phyloP scores from a whole-genome alignment of 2,797 vertebrate species.

The Taeniopygia guttata region DNA sequence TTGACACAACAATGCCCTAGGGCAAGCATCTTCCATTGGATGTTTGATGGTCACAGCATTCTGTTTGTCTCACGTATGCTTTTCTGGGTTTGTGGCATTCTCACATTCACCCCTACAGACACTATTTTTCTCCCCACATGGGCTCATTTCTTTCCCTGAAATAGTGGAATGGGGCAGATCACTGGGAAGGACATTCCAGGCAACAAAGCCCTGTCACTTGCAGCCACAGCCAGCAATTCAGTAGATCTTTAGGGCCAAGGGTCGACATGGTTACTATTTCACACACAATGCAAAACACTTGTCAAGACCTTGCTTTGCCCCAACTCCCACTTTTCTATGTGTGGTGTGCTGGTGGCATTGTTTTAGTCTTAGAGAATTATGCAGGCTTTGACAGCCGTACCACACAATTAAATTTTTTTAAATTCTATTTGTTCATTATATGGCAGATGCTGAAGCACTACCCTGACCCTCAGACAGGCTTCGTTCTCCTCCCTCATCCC shows the following conservation, averaged over 20 bases:
- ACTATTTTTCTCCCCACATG: accelerated
- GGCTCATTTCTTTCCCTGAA: background rate
- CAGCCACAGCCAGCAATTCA: background rate
- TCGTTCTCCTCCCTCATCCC: background rate
- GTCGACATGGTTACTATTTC: background rate
- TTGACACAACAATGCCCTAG: background rate
- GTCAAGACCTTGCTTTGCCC: background rate
- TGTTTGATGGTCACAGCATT: background rate
- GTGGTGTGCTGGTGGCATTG: background rate
- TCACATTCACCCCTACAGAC: background rate
- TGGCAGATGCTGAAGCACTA: background rate
- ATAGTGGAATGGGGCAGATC: background rate
- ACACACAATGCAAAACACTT: background rate
- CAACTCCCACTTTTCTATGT: background rate
- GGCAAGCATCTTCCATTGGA: background rate
- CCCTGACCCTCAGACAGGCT: background rate
- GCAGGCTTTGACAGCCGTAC: background rate
- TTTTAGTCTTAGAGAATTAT: background rate
- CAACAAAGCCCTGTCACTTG: background rate
- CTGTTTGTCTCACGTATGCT: background rate
- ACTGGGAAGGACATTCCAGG: background rate
- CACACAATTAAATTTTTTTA: background rate
- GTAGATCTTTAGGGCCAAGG: background rate
- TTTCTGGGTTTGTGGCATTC: background rate
- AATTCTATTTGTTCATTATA: background rate